Percentiles rank a stretch among this genome's conserved stretches.
Evolutionary conservation across 2,113 vertebrate genomes (phyloP).

Genomic region (Saccopteryx bilineata): DNA sequence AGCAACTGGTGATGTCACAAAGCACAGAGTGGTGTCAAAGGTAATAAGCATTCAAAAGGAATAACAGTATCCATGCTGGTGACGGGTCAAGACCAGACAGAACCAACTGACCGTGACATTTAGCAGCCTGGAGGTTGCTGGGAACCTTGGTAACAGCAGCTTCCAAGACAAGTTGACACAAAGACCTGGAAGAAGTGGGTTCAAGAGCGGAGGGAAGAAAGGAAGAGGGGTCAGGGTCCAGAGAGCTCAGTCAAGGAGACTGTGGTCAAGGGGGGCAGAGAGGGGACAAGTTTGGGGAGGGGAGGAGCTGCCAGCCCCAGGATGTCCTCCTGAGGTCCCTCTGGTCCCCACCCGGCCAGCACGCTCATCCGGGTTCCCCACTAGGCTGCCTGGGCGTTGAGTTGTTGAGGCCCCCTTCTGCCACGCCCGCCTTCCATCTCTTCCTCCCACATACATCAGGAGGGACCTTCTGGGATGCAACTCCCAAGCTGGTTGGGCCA

Average conservation of each 20-base stretch:
- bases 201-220: background rate
- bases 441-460: background rate
- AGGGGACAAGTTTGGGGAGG: too few relatives aligned
- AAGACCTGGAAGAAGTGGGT: background rate
- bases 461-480: background rate
- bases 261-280: background rate
- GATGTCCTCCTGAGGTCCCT: background rate
- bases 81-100: rapidly evolving
- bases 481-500: background rate
- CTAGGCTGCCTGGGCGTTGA: background rate
- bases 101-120: rapidly evolving
- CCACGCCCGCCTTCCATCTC: rapidly evolving
- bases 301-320: background rate
- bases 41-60: background rate
- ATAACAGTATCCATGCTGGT: rapidly evolving
- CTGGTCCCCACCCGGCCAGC: rapidly evolving
- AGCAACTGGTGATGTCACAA: rapidly evolving
- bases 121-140: background rate
- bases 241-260: background rate
- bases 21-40: background rate
- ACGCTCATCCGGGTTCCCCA: background rate
- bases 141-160: background rate
- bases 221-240: background rate
- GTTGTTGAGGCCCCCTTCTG: background rate
- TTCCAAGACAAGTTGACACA: background rate